Percentiles rank a stretch among this genome's conserved stretches.
Evolutionary conservation across 1,140 invertebrate species (phyloP).

Genomic region (Saxidomus purpurata): DNA sequence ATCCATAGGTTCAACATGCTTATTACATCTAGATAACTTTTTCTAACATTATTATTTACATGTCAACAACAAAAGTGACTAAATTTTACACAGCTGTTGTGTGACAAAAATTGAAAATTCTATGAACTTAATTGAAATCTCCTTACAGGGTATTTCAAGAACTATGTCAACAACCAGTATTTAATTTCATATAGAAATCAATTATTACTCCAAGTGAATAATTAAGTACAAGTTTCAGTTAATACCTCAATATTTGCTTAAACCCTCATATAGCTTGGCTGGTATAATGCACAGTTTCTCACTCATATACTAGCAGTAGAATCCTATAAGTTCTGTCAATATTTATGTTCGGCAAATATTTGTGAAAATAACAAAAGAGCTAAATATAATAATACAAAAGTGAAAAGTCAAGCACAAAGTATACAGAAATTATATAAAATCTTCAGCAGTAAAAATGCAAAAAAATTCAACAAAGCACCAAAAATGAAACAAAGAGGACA

Average conservation of each 20-base stretch:
- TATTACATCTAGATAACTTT: too few relatives aligned
- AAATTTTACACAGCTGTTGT: too few relatives aligned
- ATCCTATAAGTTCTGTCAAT: background rate
- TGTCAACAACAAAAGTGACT: background rate
- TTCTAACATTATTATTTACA: background rate
- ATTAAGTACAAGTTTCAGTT: background rate
- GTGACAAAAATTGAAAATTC: background rate
- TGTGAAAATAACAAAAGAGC: background rate
- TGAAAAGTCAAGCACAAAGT: too few relatives aligned
- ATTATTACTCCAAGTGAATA: background rate
- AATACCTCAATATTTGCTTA: background rate
- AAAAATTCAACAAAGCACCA: too few relatives aligned
- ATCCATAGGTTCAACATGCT: background rate
- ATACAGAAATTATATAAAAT: too few relatives aligned
- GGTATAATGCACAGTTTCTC: background rate
- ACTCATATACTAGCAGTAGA: too few relatives aligned
- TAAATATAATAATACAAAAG: too few relatives aligned
- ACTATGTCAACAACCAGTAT: background rate
- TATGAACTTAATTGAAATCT: background rate
- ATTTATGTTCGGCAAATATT: background rate
- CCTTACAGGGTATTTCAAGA: background rate
- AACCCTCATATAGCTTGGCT: background rate
- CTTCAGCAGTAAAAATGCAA: too few relatives aligned
- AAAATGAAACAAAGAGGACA: too few relatives aligned
- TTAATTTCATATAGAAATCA: background rate